Base-by-base conservation (phyloP, 2,888 invertebrate species). In the Aleiodes leptofemur region DNA sequence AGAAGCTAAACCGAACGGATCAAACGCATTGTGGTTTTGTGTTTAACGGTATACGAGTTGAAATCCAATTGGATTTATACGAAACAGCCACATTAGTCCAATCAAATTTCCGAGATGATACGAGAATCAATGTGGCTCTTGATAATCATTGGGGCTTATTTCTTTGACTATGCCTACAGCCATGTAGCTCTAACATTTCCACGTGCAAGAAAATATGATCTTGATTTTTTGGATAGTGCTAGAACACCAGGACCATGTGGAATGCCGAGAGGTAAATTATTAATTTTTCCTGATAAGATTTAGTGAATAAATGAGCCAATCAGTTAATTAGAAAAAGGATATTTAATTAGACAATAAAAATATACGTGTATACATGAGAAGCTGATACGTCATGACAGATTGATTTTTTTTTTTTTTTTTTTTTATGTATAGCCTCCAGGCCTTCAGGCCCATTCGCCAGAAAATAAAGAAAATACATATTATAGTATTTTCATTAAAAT, bases 241-340 rank as follows among this genome's bases (percentile, higher is more conserved):
- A 93, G 97, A 85, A 97, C 97, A 43, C 95, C 95, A 85, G 94
- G 94, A 78, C 98, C 98, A 77, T 98, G 98, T 90, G 98, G 98
- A 80, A 97, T 98, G 96, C 97, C 97, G 31, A 96, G 95, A 94
- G 97, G 96, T 97, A 90, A 92, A 92, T 11, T 87, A 79, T 56
- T 29, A 55, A 61, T 51, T 31, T 50, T 11, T n/a, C n/a, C n/a
- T n/a, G n/a, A n/a, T n/a, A n/a, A n/a, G n/a, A n/a, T n/a, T n/a
- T n/a, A n/a, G n/a, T n/a, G n/a, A n/a, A n/a, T n/a, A n/a, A n/a
- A n/a, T n/a, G n/a, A n/a, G n/a, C n/a, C n/a, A n/a, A n/a, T n/a
- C n/a, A n/a, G n/a, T n/a, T n/a, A n/a, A n/a, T n/a, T n/a, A n/a
- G n/a, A n/a, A n/a, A n/a, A n/a, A n/a, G n/a, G n/a, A n/a, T n/a